Percentiles rank a stretch among this genome's conserved stretches.
phyloP scores from a whole-genome alignment of 2,113 vertebrate species.

The Grammomys surdaster region DNA sequence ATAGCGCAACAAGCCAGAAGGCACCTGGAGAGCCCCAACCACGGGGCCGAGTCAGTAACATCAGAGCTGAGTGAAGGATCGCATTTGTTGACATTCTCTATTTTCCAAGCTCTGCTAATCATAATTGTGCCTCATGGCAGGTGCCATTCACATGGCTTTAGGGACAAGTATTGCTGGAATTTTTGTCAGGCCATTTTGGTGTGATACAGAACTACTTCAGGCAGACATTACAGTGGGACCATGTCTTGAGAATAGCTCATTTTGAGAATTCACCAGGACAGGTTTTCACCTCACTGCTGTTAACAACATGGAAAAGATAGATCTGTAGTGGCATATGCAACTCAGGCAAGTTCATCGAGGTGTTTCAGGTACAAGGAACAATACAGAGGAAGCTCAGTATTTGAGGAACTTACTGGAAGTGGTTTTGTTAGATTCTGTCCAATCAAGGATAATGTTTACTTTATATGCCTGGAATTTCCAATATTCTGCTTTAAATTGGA shows the following conservation, averaged over 20 bases:
- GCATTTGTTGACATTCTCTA: conserved; percentile 92
- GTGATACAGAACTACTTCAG: conserved; percentile 89
- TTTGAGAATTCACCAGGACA: conserved; percentile 92
- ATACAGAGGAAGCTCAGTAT: conserved; percentile 92
- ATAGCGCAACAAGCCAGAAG: conserved; percentile 92
- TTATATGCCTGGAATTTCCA: conserved; percentile 45
- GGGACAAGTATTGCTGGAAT: conserved; percentile 90
- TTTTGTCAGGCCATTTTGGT: conserved; percentile 94
- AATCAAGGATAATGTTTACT: conserved; percentile 71
- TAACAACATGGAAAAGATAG: conserved; percentile 94
- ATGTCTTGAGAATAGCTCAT: conserved; percentile 94
- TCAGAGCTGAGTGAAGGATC: conserved; percentile 91
- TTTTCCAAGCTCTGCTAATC: conserved; percentile 90
- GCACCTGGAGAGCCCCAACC: conserved; percentile 91
- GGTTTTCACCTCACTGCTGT: conserved; percentile 92
- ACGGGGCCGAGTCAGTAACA: conserved; percentile 93
- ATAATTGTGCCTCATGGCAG: conserved; percentile 91
- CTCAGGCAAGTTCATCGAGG: conserved; percentile 92
- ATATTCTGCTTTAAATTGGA: conserved; percentile 61
- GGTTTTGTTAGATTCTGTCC: conserved; percentile 88
- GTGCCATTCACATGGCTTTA: conserved; percentile 91
- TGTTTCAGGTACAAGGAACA: conserved; percentile 93
- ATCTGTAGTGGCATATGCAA: conserved; percentile 91
- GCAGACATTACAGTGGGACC: conserved; percentile 88
- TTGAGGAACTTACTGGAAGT: conserved; percentile 93